Conservation (phyloP, 1,140 invertebrate genomes). For the Lepidostoma basale region DNA sequence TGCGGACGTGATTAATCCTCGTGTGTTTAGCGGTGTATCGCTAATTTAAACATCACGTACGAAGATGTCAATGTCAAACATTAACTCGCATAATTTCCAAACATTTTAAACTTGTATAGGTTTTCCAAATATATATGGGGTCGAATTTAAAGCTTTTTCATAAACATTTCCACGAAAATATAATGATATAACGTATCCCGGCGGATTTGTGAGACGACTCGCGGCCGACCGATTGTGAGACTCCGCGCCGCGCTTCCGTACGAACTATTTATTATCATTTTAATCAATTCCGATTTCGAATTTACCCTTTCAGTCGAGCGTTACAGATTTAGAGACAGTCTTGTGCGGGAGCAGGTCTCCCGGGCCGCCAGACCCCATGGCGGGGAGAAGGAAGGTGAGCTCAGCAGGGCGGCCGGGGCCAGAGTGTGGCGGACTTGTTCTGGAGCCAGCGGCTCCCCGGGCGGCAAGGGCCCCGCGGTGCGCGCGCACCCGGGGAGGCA, state of each 20-base stretch:
- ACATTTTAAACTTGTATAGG: slow-evolving; percentile 3
- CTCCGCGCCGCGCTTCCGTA: not conserved
- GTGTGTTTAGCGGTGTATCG: not conserved
- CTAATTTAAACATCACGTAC: slow-evolving; percentile 20
- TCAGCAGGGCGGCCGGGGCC: not conserved
- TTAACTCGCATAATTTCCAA: not conserved
- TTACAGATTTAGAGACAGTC: not conserved
- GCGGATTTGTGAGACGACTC: not conserved
- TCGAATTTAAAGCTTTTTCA: slow-evolving; percentile 23
- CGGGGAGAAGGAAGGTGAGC: not conserved
- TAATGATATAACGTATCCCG: not conserved
- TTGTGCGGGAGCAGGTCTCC: not conserved
- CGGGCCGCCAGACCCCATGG: not conserved
- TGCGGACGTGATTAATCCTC: not conserved
- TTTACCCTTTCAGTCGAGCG: slow-evolving; percentile 23
- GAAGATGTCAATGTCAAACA: slow-evolving; percentile 15
- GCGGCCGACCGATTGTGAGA: not conserved
- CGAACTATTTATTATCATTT: not conserved
- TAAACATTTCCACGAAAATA: slow-evolving; percentile 18
- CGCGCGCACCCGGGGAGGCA: not conserved
- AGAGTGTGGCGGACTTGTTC: slow-evolving; percentile 7
- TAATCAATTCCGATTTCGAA: slow-evolving; percentile 20
- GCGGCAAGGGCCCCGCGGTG: not conserved
- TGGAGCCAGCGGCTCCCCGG: not conserved
- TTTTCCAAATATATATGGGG: not conserved